phyloP scores from a whole-genome alignment of 2,888 invertebrate genomes.

The Drosophila gaucha region DNA sequence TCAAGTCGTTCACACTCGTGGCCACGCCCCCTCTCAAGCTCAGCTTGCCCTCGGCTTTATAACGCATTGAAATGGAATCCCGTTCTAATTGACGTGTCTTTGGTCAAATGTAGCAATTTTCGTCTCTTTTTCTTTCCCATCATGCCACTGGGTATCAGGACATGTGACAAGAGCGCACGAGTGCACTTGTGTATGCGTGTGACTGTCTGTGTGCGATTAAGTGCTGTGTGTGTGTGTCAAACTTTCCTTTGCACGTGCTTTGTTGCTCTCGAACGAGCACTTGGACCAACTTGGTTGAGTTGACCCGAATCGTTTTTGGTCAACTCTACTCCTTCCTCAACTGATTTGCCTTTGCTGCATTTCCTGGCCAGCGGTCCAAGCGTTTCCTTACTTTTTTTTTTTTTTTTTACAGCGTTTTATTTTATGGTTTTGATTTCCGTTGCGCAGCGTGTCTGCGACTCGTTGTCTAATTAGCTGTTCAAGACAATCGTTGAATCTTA shows the following conservation, averaged over 20 bases:
- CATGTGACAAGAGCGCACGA: conserved; percentile 63
- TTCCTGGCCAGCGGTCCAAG: conserved; percentile 19
- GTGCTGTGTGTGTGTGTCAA: conserved; percentile 28
- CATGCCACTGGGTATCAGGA: conserved; percentile 46
- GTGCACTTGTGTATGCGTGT: conserved; percentile 36
- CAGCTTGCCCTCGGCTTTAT: conserved; percentile 15
- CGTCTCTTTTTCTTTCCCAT: conserved; percentile 41
- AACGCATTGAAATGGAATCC: conserved; percentile 16
- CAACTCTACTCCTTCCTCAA: background rate
- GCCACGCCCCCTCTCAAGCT: conserved; percentile 20
- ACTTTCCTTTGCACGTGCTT: conserved; percentile 63
- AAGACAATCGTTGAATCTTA: conserved; percentile 28
- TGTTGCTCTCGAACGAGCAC: conserved; percentile 17
- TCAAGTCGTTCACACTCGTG: conserved; percentile 48
- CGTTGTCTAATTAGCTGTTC: conserved; percentile 57
- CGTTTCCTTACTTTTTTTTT: conserved; percentile 3
- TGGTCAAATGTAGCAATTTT: conserved; percentile 70
- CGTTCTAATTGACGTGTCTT: conserved; percentile 73
- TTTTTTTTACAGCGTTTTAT: conserved; percentile 6
- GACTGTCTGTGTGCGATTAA: conserved; percentile 20
- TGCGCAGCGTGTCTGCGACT: conserved; percentile 16
- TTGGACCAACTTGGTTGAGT: conserved; percentile 32
- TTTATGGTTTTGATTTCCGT: conserved; percentile 55
- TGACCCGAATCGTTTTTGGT: conserved; percentile 37
- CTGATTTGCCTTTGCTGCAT: conserved; percentile 27